Evolutionary conservation across 2,797 vertebrate genomes (phyloP), one percentile per base, ranked within the genome.

Genomic region (Tolypeutes matacus): DNA sequence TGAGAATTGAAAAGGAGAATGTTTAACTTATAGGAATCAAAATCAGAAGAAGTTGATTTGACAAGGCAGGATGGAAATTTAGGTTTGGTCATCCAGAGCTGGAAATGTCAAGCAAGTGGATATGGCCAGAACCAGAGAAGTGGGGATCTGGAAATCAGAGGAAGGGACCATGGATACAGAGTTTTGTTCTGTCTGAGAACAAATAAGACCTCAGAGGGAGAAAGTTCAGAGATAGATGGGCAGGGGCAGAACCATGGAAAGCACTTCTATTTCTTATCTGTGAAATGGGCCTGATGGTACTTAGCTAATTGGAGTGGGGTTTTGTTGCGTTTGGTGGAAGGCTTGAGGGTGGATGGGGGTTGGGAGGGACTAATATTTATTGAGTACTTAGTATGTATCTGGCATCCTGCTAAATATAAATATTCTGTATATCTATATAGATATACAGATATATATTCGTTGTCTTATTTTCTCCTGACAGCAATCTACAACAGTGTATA

Each of bases 381-480:
- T 46, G 75, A 86, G 27, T 75, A 60, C n/a, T 78, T 82, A 69
- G 51, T 83, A 27, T 29, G 12, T 21, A 64, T 80, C 31, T 58
- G 49, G 8, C 49, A 87, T n/a, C 70, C 60, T 13, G 25, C n/a
- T n/a, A 46, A 15, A 25, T 62, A 2, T 72, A n/a, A n/a, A n/a
- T n/a, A n/a, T n/a, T 72, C 25, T 29, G 6, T 75, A 72, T 14
- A 53, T 29, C 20, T 7, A 18, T 58, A 39, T 39, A 39, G 39
- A 39, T 39, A 39, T 39, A 39, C 39, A 3, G 7, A 39, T 39
- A 39, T 39, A 39, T 39, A 39, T 39, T 39, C 39, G 46, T 5
- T 60, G 7, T 29, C 69, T 89, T 94, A 27, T 76, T 93, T 86
- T 70, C 60, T 86, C 78, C 65, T 89, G 36, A 80, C 36, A n/a